These are phyloP conservation scores for Poecile montanus DNA, from an alignment of 2,797 vertebrate species.

Conservation along the genomic window DNA sequence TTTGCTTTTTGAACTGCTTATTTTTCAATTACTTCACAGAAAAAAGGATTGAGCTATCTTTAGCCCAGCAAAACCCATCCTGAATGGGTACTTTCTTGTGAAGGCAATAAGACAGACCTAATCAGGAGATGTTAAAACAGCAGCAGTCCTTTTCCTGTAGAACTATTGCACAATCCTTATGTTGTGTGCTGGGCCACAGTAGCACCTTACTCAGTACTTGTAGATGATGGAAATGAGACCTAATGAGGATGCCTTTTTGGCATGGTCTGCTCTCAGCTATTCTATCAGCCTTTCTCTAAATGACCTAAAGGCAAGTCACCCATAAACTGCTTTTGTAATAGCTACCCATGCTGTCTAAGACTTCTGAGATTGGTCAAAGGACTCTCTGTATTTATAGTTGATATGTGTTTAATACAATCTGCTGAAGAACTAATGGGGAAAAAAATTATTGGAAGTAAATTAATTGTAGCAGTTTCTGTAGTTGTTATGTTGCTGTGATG, in stretches of 20 bases:
- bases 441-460: conserved; percentile 3
- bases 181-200: background rate
- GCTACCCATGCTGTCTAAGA: background rate
- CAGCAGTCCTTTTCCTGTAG: background rate
- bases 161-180: background rate
- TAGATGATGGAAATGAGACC: background rate
- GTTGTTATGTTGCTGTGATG: conserved; percentile 12
- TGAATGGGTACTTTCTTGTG: background rate
- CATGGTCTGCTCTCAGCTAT: background rate
- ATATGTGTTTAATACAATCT: background rate
- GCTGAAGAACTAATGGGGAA: background rate
- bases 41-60: background rate
- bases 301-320: conserved; percentile 4
- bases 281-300: background rate
- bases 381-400: background rate
- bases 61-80: background rate
- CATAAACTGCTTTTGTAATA: background rate
- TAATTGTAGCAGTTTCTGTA: conserved; percentile 15
- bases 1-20: background rate
- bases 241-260: background rate
- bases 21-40: background rate
- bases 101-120: background rate
- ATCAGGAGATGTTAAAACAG: background rate
- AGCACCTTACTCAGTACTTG: background rate
- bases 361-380: background rate